Evolutionary conservation across 1,140 invertebrate species (phyloP).

Genomic region (Belonocnema kinseyi): DNA sequence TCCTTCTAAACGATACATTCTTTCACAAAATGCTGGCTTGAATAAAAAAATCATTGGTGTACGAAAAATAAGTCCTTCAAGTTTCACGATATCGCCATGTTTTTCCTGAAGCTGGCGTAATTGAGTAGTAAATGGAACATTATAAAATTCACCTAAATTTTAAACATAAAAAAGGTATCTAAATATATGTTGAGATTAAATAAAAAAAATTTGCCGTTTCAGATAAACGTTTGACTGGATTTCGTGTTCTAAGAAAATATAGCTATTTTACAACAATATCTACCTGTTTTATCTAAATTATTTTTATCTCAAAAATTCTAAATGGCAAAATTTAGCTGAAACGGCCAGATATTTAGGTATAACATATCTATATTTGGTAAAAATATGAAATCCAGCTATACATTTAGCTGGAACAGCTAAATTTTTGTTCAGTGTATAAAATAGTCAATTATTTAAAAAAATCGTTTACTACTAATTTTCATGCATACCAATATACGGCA

Average conservation of each 20-base stretch:
- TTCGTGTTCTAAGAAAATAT: background rate
- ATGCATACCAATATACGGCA: slow-evolving; percentile 77
- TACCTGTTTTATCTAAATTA: background rate
- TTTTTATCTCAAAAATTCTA: background rate
- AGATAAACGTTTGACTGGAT: background rate
- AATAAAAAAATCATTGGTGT: slow-evolving; percentile 58
- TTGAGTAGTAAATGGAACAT: slow-evolving; percentile 40
- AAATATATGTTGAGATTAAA: background rate
- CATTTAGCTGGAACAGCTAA: too few species aligned
- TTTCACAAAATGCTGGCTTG: slow-evolving; percentile 59
- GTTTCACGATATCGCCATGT: slow-evolving; percentile 58
- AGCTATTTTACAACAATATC: too few species aligned
- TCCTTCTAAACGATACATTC: slow-evolving; percentile 68
- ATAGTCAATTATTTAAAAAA: background rate
- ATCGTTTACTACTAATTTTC: slow-evolving; percentile 22
- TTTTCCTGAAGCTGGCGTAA: slow-evolving; percentile 48
- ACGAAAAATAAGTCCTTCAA: slow-evolving; percentile 57
- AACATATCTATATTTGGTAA: too few species aligned
- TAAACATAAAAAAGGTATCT: background rate
- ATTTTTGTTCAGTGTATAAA: too few species aligned
- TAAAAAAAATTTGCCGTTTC: background rate
- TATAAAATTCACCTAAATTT: slow-evolving; percentile 57
- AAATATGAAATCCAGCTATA: too few species aligned
- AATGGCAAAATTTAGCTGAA: too few species aligned
- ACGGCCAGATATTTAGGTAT: too few species aligned